Conservation (phyloP, 2,888 invertebrate species). For the Caenorhabditis zanzibari region DNA sequence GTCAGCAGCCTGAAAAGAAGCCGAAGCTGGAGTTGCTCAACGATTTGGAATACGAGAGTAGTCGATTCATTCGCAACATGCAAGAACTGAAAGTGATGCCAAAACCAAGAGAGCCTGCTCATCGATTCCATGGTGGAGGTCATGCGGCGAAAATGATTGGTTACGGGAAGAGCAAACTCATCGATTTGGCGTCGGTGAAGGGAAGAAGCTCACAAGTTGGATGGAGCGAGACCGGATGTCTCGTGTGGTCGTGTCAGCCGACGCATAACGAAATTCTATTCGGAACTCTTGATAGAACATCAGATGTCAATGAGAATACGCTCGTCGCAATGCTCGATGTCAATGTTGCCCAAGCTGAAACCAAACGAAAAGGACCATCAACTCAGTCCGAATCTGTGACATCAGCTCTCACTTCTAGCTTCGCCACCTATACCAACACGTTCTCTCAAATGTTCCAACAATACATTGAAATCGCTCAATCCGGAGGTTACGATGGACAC, state of each 20-base stretch:
- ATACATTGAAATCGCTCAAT: conserved; percentile 50
- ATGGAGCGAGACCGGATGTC: conserved; percentile 66
- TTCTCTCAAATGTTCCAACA: conserved; percentile 40
- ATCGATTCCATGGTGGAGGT: conserved; percentile 65
- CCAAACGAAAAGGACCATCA: conserved; percentile 45
- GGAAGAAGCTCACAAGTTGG: conserved; percentile 65
- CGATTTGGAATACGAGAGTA: conserved; percentile 62
- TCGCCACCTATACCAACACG: conserved; percentile 38
- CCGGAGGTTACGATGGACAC: conserved; percentile 56
- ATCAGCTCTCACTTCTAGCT: conserved; percentile 28
- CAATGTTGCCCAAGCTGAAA: conserved; percentile 34
- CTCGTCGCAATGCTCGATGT: conserved; percentile 46
- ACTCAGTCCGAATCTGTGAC: neutral
- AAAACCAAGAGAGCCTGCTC: conserved; percentile 34
- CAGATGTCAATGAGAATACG: conserved; percentile 44
- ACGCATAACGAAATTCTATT: conserved; percentile 47
- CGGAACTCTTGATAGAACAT: conserved; percentile 50
- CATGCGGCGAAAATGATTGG: conserved; percentile 37
- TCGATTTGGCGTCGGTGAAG: conserved; percentile 62
- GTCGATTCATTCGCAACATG: conserved; percentile 41
- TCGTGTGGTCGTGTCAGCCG: conserved; percentile 57
- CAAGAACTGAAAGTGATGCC: conserved; percentile 60
- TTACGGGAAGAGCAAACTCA: conserved; percentile 53
- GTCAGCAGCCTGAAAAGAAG: conserved; percentile 70
- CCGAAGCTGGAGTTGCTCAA: conserved; percentile 67